Evolutionary conservation across 2,888 invertebrate genomes (phyloP).

Genomic region (Lepidocyrtinus sp.): DNA sequence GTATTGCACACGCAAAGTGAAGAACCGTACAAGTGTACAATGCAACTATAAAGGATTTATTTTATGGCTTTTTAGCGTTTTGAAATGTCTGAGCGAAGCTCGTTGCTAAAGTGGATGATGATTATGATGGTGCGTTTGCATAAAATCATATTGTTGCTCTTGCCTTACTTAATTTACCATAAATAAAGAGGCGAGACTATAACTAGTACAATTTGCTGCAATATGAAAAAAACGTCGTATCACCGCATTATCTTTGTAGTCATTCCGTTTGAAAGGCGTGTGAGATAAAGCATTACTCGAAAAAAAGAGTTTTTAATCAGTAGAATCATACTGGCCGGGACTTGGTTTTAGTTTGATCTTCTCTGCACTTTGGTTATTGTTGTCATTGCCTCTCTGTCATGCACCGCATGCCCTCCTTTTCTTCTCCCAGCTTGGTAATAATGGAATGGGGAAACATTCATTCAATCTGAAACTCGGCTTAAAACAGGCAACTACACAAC

Average conservation of each 20-base stretch:
- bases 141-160: conserved; percentile 33
- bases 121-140: conserved; percentile 27
- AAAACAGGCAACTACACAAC: not conserved
- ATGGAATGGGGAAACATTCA: not conserved
- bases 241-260: not conserved
- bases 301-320: not conserved
- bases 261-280: conserved; percentile 6
- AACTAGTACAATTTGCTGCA: not conserved
- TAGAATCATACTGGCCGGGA: not conserved
- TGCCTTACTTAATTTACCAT: conserved; percentile 21
- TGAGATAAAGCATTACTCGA: conserved; percentile 1
- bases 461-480: too few relatives aligned
- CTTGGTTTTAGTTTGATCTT: conserved; percentile 1
- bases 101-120: conserved; percentile 5
- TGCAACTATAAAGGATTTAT: not conserved
- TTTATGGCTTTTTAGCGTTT: not conserved
- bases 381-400: conserved; percentile 7
- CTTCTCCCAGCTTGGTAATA: not conserved
- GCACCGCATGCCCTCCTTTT: not conserved
- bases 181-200: conserved; percentile 6
- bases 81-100: conserved; percentile 13
- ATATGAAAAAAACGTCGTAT: not conserved
- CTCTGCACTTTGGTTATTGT: not conserved
- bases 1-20: not conserved
- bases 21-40: conserved; percentile 12